Evolutionary conservation across 2,888 invertebrate genomes (phyloP).

Genomic region (Blastobasis adustella): DNA sequence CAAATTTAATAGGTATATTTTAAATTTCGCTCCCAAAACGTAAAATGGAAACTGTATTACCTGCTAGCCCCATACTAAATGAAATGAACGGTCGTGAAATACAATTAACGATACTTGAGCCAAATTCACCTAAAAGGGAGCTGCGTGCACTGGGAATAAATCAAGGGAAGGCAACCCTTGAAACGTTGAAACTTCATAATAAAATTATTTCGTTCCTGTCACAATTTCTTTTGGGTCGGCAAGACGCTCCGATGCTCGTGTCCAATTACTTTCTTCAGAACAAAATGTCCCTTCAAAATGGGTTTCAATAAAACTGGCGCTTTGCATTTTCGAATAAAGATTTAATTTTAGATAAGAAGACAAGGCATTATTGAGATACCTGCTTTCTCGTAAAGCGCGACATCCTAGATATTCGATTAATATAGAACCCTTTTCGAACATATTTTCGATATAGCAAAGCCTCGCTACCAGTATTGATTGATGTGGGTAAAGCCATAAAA

Average conservation of each 20-base stretch:
- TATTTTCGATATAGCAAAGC: neutral
- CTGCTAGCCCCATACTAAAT: neutral
- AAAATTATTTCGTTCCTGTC: constrained; percentile 46
- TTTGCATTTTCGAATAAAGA: constrained; percentile 49
- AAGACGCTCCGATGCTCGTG: constrained; percentile 41
- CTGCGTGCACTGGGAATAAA: neutral
- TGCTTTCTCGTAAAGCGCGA: constrained; percentile 2
- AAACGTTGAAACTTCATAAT: constrained; percentile 39
- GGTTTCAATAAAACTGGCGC: constrained; percentile 38
- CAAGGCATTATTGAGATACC: constrained; percentile 17
- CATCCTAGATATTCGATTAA: constrained; percentile 5
- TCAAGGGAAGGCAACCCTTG: constrained; percentile 11
- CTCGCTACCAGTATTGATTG: no score
- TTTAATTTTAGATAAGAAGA: constrained; percentile 59
- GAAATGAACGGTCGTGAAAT: neutral
- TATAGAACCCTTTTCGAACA: neutral
- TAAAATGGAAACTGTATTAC: no score
- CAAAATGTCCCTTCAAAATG: constrained; percentile 46
- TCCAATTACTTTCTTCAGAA: constrained; percentile 53
- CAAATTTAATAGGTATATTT: no score
- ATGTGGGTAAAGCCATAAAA: no score
- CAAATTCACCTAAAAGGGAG: constrained; percentile 2
- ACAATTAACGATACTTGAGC: neutral
- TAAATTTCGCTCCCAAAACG: no score
- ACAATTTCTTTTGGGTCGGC: constrained; percentile 41